Conservation (phyloP, 64 coral and sea anemone genomes). For the Actinia tenebrosa region DNA sequence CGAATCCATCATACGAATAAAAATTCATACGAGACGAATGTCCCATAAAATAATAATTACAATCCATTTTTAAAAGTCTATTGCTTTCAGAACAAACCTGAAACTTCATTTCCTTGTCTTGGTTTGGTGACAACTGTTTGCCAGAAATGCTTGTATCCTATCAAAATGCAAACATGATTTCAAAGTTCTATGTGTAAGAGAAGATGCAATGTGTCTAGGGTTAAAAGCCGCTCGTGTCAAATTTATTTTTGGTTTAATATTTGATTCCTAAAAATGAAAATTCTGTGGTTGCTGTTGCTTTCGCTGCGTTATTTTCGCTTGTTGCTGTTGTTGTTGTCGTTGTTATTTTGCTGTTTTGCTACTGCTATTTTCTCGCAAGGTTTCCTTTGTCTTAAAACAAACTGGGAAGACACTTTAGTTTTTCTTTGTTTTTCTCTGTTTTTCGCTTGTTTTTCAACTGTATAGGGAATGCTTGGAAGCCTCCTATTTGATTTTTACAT, state of each 20-base stretch:
- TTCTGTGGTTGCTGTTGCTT: neutral
- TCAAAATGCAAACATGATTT: neutral
- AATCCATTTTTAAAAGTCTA: no score
- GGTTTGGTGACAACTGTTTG: conserved; percentile 21
- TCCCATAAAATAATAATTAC: no score
- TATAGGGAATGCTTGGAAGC: no score
- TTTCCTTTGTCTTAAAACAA: no score
- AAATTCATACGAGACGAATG: no score
- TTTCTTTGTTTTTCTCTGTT: neutral
- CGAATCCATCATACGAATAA: no score
- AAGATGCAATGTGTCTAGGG: no score
- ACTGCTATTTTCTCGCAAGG: neutral
- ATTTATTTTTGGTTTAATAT: no score
- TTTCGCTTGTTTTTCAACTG: neutral
- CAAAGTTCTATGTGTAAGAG: neutral
- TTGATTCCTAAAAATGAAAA: no score
- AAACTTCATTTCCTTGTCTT: conserved; percentile 15
- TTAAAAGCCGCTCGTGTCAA: no score
- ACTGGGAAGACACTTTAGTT: neutral
- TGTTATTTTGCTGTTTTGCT: neutral
- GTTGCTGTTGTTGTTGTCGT: neutral
- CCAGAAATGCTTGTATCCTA: neutral
- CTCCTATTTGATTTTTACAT: no score
- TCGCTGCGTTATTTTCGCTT: neutral
- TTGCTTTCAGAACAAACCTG: neutral